These are phyloP conservation scores for Halcyon chelicuti DNA, from an alignment of 2,797 vertebrate species.

Conservation along the genomic window DNA sequence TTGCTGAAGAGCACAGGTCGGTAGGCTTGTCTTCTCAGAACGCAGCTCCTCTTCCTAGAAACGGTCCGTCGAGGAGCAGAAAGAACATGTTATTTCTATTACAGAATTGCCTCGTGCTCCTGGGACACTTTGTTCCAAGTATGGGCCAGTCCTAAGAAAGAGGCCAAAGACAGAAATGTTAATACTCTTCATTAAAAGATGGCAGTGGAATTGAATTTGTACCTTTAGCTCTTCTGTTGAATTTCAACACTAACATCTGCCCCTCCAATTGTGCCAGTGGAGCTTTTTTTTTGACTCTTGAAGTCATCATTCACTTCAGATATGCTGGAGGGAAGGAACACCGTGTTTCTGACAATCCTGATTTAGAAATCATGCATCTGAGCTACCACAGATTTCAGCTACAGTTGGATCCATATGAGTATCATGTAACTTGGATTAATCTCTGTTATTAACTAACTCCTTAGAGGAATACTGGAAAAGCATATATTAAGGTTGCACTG, in stretches of 20 bases:
- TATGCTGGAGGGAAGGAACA: background rate
- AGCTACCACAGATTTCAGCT: background rate
- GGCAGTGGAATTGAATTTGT: background rate
- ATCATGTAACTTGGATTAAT: background rate
- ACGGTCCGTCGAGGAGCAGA: background rate
- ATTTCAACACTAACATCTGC: background rate
- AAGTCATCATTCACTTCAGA: background rate
- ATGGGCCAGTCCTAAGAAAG: background rate
- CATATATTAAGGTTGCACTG: background rate
- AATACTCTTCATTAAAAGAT: background rate
- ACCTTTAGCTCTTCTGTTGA: background rate
- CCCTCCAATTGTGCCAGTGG: background rate
- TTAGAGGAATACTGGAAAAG: background rate
- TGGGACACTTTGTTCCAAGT: background rate
- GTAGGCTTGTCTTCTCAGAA: constrained; percentile 63
- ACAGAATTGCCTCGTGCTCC: background rate
- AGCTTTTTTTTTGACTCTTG: background rate
- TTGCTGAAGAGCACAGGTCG: background rate
- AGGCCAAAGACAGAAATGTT: background rate
- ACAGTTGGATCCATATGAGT: background rate
- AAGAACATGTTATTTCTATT: constrained; percentile 1
- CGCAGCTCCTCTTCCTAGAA: constrained; percentile 30
- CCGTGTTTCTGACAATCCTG: background rate
- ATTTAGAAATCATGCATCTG: background rate
- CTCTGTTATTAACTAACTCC: background rate